These are phyloP conservation scores for Epicampocera succincta DNA, from an alignment of 2,888 invertebrate species.

Conservation along the genomic window DNA sequence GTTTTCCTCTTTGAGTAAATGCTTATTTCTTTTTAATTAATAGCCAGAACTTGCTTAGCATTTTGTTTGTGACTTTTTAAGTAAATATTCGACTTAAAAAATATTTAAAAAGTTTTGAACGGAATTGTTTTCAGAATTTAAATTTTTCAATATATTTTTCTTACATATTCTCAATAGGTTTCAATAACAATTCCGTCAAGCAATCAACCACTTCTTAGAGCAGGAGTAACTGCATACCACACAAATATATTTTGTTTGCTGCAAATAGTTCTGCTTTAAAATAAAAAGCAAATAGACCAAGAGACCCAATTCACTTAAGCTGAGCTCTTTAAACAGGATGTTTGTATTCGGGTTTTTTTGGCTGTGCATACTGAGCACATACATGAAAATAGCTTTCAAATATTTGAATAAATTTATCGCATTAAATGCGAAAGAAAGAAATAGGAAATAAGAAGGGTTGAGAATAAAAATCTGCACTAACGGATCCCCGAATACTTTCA, in stretches of 20 bases:
- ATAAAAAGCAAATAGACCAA: slow-evolving; percentile 6
- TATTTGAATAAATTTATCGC: slow-evolving; percentile 38
- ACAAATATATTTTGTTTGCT: slow-evolving; percentile 5
- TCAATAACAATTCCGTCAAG: neutral
- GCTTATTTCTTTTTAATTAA: slow-evolving; percentile 39
- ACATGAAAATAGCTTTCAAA: slow-evolving; percentile 35
- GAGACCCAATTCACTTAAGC: slow-evolving; percentile 45
- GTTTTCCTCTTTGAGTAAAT: slow-evolving; percentile 35
- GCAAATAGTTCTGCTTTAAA: slow-evolving; percentile 4
- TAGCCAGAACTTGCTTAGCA: slow-evolving; percentile 8
- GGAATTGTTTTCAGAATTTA: too few relatives aligned
- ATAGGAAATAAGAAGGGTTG: neutral
- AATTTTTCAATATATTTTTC: too few relatives aligned
- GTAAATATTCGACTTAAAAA: neutral
- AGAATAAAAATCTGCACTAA: neutral
- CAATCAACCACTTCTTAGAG: neutral
- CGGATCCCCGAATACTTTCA: neutral
- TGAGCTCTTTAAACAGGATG: slow-evolving; percentile 43
- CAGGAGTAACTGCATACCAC: neutral
- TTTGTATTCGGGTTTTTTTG: slow-evolving; percentile 29
- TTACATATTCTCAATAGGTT: neutral
- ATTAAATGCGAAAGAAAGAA: neutral
- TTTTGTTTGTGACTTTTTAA: neutral
- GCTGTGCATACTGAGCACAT: slow-evolving; percentile 38
- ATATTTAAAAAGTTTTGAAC: too few relatives aligned